Base-by-base conservation (phyloP, 1,140 invertebrate genomes). In the Zaprionus lachaisei region DNA sequence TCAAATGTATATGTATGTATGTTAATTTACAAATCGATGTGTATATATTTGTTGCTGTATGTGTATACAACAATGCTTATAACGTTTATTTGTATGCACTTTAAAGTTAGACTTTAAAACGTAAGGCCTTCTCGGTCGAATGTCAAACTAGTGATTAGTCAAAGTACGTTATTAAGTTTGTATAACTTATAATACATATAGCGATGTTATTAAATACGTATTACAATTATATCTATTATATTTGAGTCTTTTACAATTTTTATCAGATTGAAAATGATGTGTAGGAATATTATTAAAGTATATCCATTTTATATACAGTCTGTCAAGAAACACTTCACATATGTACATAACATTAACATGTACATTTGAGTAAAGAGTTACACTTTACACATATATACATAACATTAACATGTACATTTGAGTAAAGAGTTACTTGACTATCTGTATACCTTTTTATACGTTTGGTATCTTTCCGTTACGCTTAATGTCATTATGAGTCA, bases 91-190 rank as follows among this genome's bases (percentile, higher is more conserved):
- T 28, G 17, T 63, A 61, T 62, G 51, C 64, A 67, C 54, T 80
- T 68, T 22, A 63, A 60, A 38, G 57, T 69, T 70, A 81, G 61
- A 77, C 66, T 66, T 66, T 61, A 73, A 62, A 77, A 68, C 64
- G 70, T 66, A 77, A 77, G 69, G 69, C 61, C 58, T 55, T 77
- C 61, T 72, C 69, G 75, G 70, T 77, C 62, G 75, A 77, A 77
- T 66, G 74, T 77, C 62, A 61, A 66, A 66, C 57, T 55, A 70
- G 66, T 77, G 69, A 72, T 76, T 76, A 65, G 73, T 72, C 34
- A 41, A 72, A 66, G 55, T 67, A 61, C 62, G 65, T 66, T 77
- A 77, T 72, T 77, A 72, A 57, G 49, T 67, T 66, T 54, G 41
- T 71, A 65, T 73, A 67, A 65, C 51, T 65, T 66, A 56, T 63